Conservation (phyloP, 2,888 invertebrate genomes). For the Sinelater perroti region DNA sequence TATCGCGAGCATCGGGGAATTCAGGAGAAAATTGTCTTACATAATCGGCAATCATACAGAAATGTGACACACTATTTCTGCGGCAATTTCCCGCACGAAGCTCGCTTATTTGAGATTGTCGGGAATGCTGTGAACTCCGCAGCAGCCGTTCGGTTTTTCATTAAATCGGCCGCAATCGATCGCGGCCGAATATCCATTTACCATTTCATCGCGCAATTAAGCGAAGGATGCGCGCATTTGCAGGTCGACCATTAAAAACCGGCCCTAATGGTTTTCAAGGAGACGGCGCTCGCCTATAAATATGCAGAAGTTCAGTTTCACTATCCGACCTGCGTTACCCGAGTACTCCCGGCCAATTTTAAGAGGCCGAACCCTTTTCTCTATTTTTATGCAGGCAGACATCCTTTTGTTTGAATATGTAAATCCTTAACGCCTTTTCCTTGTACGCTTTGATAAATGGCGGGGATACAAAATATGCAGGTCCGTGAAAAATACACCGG, state of each 20-base stretch:
- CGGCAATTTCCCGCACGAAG: conserved; percentile 13
- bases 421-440: conserved; percentile 40
- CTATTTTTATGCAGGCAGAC: conserved; percentile 37
- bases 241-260: too few species aligned
- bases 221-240: too few species aligned
- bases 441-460: conserved; percentile 39
- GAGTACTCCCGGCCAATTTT: conserved; percentile 25
- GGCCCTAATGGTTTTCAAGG: neutral
- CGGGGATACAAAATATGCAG: conserved; percentile 37
- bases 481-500: conserved; percentile 27
- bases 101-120: neutral
- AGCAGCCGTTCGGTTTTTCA: neutral
- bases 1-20: conserved; percentile 3
- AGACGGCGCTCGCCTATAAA: conserved; percentile 3
- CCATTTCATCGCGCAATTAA: too few species aligned
- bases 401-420: conserved; percentile 40
- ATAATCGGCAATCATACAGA: conserved; percentile 12
- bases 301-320: conserved; percentile 21
- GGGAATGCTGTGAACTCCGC: neutral
- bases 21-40: conserved; percentile 20
- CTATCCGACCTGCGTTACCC: conserved; percentile 20
- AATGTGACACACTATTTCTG: conserved; percentile 18
- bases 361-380: conserved; percentile 36
- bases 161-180: neutral
- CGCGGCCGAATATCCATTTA: too few species aligned